Conservation (phyloP, 2,113 vertebrate genomes). For the Brachyhypopomus gauderio region DNA sequence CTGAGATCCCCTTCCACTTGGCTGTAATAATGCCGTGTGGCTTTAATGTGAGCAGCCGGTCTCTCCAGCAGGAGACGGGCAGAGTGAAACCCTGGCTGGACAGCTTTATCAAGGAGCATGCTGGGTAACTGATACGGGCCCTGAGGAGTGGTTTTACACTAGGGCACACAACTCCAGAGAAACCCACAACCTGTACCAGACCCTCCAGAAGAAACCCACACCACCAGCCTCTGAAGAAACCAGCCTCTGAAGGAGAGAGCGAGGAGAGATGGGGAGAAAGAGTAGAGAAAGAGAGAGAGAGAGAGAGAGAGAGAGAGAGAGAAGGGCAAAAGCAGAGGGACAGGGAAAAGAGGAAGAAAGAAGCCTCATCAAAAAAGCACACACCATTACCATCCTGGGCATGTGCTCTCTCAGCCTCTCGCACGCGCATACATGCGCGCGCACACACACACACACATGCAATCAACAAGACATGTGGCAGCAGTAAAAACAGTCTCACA, state of each 20-base stretch:
- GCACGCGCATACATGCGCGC: not conserved
- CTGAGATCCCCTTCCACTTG: too few relatives aligned
- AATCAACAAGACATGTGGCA: constrained; percentile 16
- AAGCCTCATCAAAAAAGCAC: constrained; percentile 27
- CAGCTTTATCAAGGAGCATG: not conserved
- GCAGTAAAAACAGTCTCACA: not conserved
- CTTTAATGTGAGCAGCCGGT: not conserved
- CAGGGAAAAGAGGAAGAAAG: not conserved
- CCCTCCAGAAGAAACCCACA: constrained; percentile 18
- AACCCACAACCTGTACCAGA: not conserved
- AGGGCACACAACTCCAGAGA: not conserved
- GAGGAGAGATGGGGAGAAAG: not conserved
- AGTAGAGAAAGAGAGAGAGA: not conserved
- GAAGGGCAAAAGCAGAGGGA: not conserved
- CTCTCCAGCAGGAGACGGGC: not conserved
- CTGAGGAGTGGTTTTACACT: not conserved
- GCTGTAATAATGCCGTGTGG: not conserved
- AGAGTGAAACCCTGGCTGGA: not conserved
- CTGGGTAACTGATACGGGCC: constrained; percentile 12
- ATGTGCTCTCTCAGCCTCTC: not conserved
- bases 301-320: not conserved
- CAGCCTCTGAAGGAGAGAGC: not conserved
- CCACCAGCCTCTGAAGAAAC: constrained; percentile 37
- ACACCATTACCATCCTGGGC: not conserved
- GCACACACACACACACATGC: constrained; percentile 11